Evolutionary conservation across 1,140 invertebrate genomes (phyloP), one percentile per base, ranked within the genome.

Genomic region (Caenorhabditis remanei): DNA sequence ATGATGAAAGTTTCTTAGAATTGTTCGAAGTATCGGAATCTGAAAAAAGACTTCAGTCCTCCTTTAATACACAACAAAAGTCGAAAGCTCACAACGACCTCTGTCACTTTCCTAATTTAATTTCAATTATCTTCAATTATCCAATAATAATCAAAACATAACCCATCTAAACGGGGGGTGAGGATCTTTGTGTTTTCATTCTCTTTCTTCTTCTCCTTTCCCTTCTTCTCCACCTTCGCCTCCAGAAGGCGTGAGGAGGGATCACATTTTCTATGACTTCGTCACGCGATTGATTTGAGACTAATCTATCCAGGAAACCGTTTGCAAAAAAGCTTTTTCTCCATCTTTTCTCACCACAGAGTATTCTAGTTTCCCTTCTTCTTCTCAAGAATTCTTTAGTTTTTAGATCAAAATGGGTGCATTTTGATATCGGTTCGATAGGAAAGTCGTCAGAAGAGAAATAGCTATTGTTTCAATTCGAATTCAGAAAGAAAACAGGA

Each of bases 161-260:
- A 8, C 7, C 40, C 43, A 71, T 71, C 65, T 19, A 11, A 43
- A 19, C 19, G 40, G 32, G 32, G 32, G 32, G 32, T 32, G 32
- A 32, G 65, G 65, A 71, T 71, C 65, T 71, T 71, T 71, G 65
- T 71, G 65, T 71, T 71, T 71, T 71, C 43, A 32, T 71, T 24
- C 14, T 63, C 19, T 53, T 16, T 53, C 50, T 53, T 53, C 50
- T 13, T 58, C n/a, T 4, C 32, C 19, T 32, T 40, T 40, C 21
- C 41, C 21, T 14, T 16, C 16, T 0, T n/a, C 21, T 46, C 65
- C 9, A n/a, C 21, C 41, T 71, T 21, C 24, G n/a, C 32, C 61
- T 32, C 16, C 40, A n/a, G 41, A 71, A 43, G 61, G 32, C 21
- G 32, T 40, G 9, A 24, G n/a, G 24, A 43, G 19, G 40, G 21